Evolutionary conservation across 1,140 invertebrate species (phyloP), one percentile per base, ranked within the genome.

Genomic region (Apocrypta bakeri): DNA sequence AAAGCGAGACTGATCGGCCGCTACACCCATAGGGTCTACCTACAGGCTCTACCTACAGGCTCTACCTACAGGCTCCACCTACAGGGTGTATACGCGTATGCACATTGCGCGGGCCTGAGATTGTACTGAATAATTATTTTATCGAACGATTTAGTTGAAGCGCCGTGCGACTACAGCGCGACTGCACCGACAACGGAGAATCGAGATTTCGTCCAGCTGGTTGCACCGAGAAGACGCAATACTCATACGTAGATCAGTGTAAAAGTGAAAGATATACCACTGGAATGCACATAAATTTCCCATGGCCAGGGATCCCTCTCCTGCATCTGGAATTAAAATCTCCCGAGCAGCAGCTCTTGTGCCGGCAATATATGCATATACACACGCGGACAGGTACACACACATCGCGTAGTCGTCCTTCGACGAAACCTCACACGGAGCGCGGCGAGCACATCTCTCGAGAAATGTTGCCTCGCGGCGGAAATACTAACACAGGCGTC

Each of bases 271-370:
- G 72, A 81, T 27, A 82, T 29, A 66, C 40, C 40, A 11, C 21
- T 69, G 73, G 64, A 82, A 74, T 82, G 74, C 81, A 82, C 81
- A 82, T 82, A 82, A 77, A 82, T 82, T 82, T 82, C 81, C 81
- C 81, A 77, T 71, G 33, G 71, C 79, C 56, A 48, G 29, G 31
- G 33, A 31, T 40, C 27, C 11, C 25, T 6, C 66, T 29, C n/a
- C 24, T 61, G 27, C 71, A 74, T 48, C 48, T 73, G 48, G 73
- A 82, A 82, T 82, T 77, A 77, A 82, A 82, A 82, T 82, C 64
- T 24, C 73, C 31, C 29, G 6, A 68, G 64, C 64, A 68, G 9
- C 64, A 31, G 68, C 69, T 69, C 64, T 69, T 11, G 64, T 68
- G n/a, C 33, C 29, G 40, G 64, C 40, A 29, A 69, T 69, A 79